A percentile compares a stretch with the other conserved stretches of the same genome.
Conservation (phyloP, 1,140 invertebrate species). For the Harpegnathos saltator region DNA sequence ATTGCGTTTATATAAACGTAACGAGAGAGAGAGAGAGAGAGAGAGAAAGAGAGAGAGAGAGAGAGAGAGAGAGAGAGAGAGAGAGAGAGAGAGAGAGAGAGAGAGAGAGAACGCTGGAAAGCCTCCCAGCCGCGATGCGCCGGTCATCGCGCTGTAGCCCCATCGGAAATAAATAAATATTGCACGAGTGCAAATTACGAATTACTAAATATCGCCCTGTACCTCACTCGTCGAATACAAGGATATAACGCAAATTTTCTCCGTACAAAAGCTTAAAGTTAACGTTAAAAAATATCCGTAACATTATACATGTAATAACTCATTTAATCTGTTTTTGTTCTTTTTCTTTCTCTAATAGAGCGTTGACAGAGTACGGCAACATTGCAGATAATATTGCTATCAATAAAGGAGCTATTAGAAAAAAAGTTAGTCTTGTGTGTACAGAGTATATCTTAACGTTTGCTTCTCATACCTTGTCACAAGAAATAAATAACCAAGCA, state of each 20-base stretch:
- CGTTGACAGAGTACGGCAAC: constrained; percentile 5
- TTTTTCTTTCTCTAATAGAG: neutral
- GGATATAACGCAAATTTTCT: constrained; percentile 17
- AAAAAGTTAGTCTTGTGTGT: constrained; percentile 44
- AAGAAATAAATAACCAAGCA: constrained; percentile 20
- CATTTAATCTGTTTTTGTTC: neutral
- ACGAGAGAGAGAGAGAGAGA: too few species aligned
- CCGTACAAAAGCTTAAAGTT: constrained; percentile 25
- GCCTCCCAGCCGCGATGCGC: constrained; percentile 68
- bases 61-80: too few species aligned
- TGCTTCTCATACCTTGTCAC: constrained; percentile 15
- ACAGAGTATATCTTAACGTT: neutral
- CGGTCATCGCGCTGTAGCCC: constrained; percentile 71
- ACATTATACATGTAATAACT: neutral
- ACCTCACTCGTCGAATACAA: constrained; percentile 41
- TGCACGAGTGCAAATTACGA: constrained; percentile 62
- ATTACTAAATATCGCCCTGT: constrained; percentile 55
- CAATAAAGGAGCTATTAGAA: constrained; percentile 25
- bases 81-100: too few species aligned
- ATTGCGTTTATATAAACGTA: constrained; percentile 67
- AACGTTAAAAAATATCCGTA: neutral
- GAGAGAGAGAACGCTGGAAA: constrained; percentile 47
- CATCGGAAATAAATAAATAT: constrained; percentile 70
- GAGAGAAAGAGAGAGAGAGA: too few species aligned
- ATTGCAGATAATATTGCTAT: constrained; percentile 26